phyloP scores from a whole-genome alignment of 2,113 vertebrate genomes.

The Trematocara variabile region DNA sequence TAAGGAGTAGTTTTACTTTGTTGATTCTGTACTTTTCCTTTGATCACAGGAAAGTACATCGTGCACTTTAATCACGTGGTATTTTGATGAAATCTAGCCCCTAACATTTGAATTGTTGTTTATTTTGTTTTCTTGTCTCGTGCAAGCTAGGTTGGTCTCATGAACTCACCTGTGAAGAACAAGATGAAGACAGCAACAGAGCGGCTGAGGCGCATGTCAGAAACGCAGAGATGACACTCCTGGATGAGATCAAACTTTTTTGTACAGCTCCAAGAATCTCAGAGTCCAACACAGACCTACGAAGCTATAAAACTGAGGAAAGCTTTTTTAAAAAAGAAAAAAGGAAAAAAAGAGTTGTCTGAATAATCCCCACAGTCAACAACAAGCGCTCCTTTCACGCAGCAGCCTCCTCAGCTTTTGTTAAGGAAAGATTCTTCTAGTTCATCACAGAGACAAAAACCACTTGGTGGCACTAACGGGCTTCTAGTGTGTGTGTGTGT shows the following conservation, averaged over 20 bases:
- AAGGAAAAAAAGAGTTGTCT: background rate
- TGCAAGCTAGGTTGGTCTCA: background rate
- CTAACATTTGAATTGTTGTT: background rate
- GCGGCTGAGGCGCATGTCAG: conserved; percentile 29
- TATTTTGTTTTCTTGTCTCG: background rate
- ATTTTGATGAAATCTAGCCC: background rate
- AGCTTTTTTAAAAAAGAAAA: background rate
- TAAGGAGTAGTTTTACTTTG: background rate
- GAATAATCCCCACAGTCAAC: background rate
- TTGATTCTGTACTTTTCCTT: background rate
- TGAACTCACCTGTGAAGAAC: conserved; percentile 38
- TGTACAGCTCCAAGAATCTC: background rate
- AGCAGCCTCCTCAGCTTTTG: background rate
- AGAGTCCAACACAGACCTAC: background rate
- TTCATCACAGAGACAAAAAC: background rate
- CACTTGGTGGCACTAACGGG: conserved; percentile 34
- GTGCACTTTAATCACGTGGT: background rate
- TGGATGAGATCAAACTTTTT: background rate
- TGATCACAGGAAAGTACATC: background rate
- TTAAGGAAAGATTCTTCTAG: background rate
- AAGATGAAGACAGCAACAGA: conserved; percentile 28
- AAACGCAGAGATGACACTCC: background rate
- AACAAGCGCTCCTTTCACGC: background rate
- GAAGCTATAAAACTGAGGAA: background rate
- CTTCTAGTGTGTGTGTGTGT: background rate